Percentiles rank a stretch among this genome's conserved stretches.
These are phyloP conservation scores for Cebus imitator DNA, from an alignment of 2,113 vertebrate species.

Conservation along the genomic window DNA sequence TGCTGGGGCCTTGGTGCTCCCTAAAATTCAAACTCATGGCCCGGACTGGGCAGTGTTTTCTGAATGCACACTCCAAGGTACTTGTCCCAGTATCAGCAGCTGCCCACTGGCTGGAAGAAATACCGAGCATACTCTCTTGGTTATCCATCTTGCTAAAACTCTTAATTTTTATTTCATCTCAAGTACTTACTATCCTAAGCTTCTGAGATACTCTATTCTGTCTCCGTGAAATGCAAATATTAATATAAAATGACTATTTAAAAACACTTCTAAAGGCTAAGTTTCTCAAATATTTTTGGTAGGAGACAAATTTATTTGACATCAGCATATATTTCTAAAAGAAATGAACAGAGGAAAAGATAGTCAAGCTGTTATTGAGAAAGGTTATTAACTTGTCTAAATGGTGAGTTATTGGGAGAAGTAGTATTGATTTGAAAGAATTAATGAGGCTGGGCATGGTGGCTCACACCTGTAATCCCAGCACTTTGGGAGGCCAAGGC, in stretches of 20 bases:
- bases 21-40: not conserved
- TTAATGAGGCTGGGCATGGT: not conserved
- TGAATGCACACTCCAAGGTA: not conserved
- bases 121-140: not conserved
- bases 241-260: not conserved
- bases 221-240: not conserved
- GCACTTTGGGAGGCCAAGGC: too few relatives aligned
- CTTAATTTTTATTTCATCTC: not conserved
- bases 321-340: not conserved
- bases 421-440: not conserved
- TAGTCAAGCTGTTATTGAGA: not conserved
- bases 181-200: not conserved
- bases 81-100: not conserved
- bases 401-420: not conserved
- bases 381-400: not conserved
- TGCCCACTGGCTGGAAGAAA: not conserved
- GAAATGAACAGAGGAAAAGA: not conserved
- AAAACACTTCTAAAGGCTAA: not conserved
- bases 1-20: not conserved
- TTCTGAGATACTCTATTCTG: not conserved
- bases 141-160: not conserved
- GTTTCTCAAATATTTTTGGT: not conserved
- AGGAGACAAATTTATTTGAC: not conserved
- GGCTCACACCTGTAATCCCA: too few relatives aligned
- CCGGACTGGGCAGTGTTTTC: not conserved